Conservation (phyloP, 2,888 invertebrate genomes). For the Aspidapion aeneum region DNA sequence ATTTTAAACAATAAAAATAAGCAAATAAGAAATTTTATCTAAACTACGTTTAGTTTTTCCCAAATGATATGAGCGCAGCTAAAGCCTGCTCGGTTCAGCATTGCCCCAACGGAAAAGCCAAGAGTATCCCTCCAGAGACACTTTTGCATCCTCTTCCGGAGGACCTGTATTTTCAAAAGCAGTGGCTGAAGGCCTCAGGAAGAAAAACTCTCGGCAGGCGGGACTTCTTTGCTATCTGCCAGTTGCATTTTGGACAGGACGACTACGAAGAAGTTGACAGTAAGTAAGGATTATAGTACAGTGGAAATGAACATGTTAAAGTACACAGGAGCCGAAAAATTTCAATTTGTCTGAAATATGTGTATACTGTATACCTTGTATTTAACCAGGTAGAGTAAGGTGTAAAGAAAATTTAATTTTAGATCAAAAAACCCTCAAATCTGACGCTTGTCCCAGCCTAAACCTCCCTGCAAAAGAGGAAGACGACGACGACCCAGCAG, state of each 20-base stretch:
- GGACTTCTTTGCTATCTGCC: conserved; percentile 14
- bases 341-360: not conserved
- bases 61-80: no score
- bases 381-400: not conserved
- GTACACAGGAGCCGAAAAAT: no score
- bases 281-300: conserved; percentile 9
- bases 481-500: not conserved
- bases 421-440: not conserved
- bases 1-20: no score
- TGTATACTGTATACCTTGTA: not conserved
- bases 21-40: no score
- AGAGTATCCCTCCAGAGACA: not conserved
- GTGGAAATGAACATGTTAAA: no score
- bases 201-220: not conserved
- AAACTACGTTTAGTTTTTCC: no score
- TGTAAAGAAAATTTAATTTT: not conserved
- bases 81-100: not conserved
- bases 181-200: conserved; percentile 12
- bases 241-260: conserved; percentile 9
- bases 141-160: not conserved
- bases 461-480: not conserved
- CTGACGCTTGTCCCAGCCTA: not conserved
- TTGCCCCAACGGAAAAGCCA: not conserved
- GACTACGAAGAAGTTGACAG: conserved; percentile 10
- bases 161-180: conserved; percentile 12